phyloP scores from a whole-genome alignment of 2,888 invertebrate species.

The Drosophila leonis region DNA sequence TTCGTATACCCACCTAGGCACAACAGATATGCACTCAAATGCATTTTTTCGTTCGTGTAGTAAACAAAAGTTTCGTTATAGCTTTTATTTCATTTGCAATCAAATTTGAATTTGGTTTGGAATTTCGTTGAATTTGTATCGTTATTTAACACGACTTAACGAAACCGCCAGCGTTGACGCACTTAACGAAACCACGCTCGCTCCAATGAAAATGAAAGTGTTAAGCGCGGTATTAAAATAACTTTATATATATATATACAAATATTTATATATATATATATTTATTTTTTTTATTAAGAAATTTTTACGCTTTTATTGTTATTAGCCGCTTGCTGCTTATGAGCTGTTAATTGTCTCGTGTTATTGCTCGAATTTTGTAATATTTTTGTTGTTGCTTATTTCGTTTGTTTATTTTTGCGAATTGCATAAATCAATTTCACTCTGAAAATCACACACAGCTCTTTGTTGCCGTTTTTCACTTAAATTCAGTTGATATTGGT shows the following conservation, averaged over 20 bases:
- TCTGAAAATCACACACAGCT: constrained; percentile 36
- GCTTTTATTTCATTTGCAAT: constrained; percentile 45
- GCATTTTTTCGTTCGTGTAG: constrained; percentile 51
- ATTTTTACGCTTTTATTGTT: constrained; percentile 17
- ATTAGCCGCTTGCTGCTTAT: constrained; percentile 15
- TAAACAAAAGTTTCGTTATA: constrained; percentile 10
- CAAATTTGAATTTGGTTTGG: constrained; percentile 21
- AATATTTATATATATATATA: neutral
- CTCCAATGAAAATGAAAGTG: constrained; percentile 75
- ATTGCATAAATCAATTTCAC: constrained; percentile 61
- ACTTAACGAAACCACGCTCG: constrained; percentile 50
- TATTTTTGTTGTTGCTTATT: constrained; percentile 53
- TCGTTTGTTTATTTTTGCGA: constrained; percentile 50
- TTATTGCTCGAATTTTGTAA: constrained; percentile 57
- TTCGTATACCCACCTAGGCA: constrained; percentile 70
- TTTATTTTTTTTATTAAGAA: constrained; percentile 11
- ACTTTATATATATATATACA: neutral
- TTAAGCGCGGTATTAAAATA: constrained; percentile 53
- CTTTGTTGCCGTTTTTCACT: constrained; percentile 31
- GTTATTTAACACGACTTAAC: constrained; percentile 73
- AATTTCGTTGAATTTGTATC: constrained; percentile 49
- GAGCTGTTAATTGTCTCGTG: constrained; percentile 37
- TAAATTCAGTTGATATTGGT: constrained; percentile 15
- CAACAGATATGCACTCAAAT: constrained; percentile 60
- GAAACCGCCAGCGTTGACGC: constrained; percentile 47